phyloP scores from a whole-genome alignment of 2,888 invertebrate species.

The Mylabris sibirica region DNA sequence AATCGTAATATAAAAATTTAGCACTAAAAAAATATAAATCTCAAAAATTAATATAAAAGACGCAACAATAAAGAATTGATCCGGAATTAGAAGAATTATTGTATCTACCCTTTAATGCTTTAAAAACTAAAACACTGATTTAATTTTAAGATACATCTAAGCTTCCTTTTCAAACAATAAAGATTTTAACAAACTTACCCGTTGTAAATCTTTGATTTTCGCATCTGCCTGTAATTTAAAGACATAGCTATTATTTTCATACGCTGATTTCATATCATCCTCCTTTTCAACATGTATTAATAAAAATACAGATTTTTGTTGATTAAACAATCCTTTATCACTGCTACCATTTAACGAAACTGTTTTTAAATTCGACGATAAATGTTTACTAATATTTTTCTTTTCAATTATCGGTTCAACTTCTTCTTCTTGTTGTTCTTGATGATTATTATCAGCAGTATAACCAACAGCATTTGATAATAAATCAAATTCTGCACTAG shows the following conservation, averaged over 20 bases:
- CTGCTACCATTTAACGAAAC: not conserved
- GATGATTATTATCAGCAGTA: not conserved
- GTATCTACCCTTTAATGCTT: too few relatives aligned
- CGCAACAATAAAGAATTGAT: too few relatives aligned
- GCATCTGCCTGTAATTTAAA: slow-evolving; percentile 70
- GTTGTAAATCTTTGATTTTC: slow-evolving; percentile 67
- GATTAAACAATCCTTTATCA: not conserved
- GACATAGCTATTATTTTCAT: slow-evolving; percentile 65
- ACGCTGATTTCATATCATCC: slow-evolving; percentile 66
- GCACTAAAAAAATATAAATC: too few relatives aligned
- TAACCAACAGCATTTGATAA: not conserved
- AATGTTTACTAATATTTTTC: too few relatives aligned
- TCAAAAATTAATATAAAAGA: too few relatives aligned
- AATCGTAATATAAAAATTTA: too few relatives aligned
- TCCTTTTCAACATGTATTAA: slow-evolving; percentile 69
- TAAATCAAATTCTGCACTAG: not conserved
- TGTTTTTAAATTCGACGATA: not conserved
- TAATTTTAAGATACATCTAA: too few relatives aligned
- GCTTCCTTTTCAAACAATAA: too few relatives aligned
- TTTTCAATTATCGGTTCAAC: too few relatives aligned
- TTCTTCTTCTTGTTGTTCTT: not conserved
- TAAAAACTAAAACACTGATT: too few relatives aligned
- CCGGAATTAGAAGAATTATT: too few relatives aligned
- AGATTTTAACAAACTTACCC: slow-evolving; percentile 66
- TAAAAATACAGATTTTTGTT: slow-evolving; percentile 64